Evolutionary conservation across 2,797 vertebrate species (phyloP).

Genomic region (Sus cebifrons): DNA sequence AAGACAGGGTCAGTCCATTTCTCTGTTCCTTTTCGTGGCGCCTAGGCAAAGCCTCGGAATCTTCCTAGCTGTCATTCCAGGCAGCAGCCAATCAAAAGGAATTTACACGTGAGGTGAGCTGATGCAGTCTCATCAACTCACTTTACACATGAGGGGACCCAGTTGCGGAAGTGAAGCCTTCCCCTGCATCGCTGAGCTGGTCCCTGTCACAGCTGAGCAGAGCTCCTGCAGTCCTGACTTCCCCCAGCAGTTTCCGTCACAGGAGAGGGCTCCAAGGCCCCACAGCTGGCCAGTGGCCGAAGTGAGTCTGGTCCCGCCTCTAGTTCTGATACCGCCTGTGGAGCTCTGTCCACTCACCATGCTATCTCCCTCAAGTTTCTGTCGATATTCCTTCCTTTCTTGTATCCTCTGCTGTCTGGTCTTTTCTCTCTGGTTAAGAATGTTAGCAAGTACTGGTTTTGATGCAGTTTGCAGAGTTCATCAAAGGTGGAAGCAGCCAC

Average conservation of each 20-base stretch:
- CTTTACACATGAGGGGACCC: neutral
- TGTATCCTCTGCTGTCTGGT: neutral
- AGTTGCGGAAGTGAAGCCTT: neutral
- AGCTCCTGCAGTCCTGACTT: neutral
- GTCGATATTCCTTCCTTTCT: neutral
- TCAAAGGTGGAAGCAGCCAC: neutral
- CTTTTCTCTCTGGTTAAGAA: constrained; percentile 25
- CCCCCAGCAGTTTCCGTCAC: neutral
- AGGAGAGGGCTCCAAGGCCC: neutral
- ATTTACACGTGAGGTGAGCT: neutral
- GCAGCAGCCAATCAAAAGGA: neutral
- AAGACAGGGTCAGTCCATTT: neutral
- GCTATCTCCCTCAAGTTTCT: neutral
- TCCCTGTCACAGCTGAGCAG: neutral
- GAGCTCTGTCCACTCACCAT: neutral
- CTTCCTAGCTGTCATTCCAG: neutral
- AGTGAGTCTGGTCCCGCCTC: neutral
- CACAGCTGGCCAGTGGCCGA: neutral
- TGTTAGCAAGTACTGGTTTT: neutral
- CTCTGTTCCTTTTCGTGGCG: neutral
- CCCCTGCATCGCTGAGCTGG: neutral
- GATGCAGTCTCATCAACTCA: neutral
- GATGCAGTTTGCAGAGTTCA: constrained; percentile 2
- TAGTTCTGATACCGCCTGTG: neutral
- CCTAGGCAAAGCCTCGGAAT: neutral